Base-by-base conservation (phyloP, 2,888 invertebrate genomes). In the Stratiomys singularior region DNA sequence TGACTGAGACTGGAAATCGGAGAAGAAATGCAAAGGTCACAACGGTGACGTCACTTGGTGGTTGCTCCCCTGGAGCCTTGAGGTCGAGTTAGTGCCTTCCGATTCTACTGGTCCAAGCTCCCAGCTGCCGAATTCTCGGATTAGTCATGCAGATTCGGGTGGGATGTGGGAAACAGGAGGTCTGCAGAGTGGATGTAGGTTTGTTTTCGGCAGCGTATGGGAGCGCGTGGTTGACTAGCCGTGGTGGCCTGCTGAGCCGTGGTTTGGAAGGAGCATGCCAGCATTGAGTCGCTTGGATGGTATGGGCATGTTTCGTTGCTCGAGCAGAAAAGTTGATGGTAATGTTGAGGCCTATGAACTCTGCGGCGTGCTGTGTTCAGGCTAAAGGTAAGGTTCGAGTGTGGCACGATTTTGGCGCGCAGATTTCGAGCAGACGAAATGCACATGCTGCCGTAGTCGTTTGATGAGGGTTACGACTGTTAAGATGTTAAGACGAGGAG, bases 71-170 rank as follows among this genome's bases (percentile, higher is more conserved):
- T 37, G 15, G n/a, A 25, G 37, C 11, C 30, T 37, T 37, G 37
- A 13, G 63, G 15, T 37, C 37, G 9, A 5, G 9, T 37, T 9
- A 37, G 37, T 25, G 28, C 25, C 7, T 27, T 11, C 28, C 27
- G 28, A 15, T 11, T 28, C 63, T 15, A 11, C 69, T 69, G 66
- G 66, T 69, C 69, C 69, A 47, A 23, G 13, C 25, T 21, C 25
- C 13, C 69, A 69, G 69, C 69, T n/a, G 23, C 69, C 69, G 25
- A 69, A n/a, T 15, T 66, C 18, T 60, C 37, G 69, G 47, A 69
- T 69, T 46, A 69, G 69, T 69, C 69, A 69, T 21, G 28, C 69
- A 18, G 37, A 66, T 15, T 37, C n/a, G 4, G 21, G 23, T 25
- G 1, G 21, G 13, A 52, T 52, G 52, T 13, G 37, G 37, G 9